Percentiles rank a stretch among this genome's conserved stretches.
Evolutionary conservation across 2,888 invertebrate genomes (phyloP).

Genomic region (Cephus sareptanus): DNA sequence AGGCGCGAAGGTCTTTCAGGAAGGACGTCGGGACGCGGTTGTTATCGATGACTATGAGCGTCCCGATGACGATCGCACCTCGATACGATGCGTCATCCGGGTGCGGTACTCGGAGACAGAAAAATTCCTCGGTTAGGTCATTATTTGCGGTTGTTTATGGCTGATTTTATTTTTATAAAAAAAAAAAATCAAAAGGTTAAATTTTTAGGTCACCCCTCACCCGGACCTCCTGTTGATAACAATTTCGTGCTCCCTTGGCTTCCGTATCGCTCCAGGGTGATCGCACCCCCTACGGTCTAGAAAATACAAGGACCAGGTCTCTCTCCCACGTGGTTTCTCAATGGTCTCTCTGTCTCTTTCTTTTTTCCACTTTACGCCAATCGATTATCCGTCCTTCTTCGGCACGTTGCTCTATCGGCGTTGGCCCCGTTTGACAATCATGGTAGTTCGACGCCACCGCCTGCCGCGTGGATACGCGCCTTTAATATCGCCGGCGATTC

Average conservation of each 20-base stretch:
- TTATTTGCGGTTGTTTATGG: neutral
- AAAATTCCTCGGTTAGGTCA: neutral
- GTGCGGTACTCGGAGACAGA: neutral
- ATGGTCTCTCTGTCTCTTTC: constrained; percentile 6
- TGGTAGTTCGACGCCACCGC: constrained; percentile 13
- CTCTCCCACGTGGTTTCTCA: constrained; percentile 11
- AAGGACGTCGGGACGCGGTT: neutral
- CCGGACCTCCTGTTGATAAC: neutral
- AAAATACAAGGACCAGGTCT: neutral
- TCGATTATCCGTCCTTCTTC: neutral
- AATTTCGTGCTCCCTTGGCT: neutral
- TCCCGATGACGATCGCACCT: neutral
- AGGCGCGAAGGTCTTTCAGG: neutral
- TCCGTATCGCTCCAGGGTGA: neutral
- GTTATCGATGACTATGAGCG: neutral
- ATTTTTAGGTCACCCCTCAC: neutral
- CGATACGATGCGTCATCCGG: neutral
- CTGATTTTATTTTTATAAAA: neutral
- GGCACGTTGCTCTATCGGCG: neutral
- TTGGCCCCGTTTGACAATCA: neutral
- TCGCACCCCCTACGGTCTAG: neutral
- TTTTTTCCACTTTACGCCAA: constrained; percentile 11
- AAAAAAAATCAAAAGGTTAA: neutral
- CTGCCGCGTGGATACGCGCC: constrained; percentile 8
- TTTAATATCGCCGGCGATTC: constrained; percentile 13